Evolutionary conservation across 2,113 vertebrate species (phyloP), one percentile per base, ranked within the genome.

Genomic region (Poeciliopsis retropinna): DNA sequence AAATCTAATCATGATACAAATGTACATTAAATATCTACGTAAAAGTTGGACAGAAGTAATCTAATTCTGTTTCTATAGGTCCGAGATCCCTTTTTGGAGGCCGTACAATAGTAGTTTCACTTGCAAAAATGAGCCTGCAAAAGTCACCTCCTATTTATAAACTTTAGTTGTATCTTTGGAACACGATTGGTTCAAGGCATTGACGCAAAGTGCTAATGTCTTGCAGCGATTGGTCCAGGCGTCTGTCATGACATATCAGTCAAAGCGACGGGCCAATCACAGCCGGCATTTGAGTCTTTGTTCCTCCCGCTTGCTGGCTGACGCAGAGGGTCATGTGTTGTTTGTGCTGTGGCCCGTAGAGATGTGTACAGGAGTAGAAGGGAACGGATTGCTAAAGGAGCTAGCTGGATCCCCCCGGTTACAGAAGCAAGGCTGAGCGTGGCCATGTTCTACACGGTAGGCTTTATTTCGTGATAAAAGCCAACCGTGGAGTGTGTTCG

Each of bases 271-370:
- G 4, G 0, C 92, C 91, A 94, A 93, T 92, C 34, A 61, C 2
- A n/a, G 25, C 0, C 3, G 39, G 30, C 0, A 1, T 27, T 0
- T 17, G 57, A 4, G 4, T 14, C 57, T 72, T 80, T 54, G 78
- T 76, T 66, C 89, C 90, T 44, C 89, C 91, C 82, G 30, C 44
- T 67, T 1, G 22, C 10, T 14, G 25, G 54, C 81, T 95, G 93
- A 95, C 92, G 92, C 85, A 74, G 57, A 5, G 70, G 80, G 92
- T 96, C 95, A 96, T 92, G 95, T 96, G 95, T 95, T 96, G 96
- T 96, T 96, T 96, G 96, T 95, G 96, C 95, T 92, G 87, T 78
- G 92, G 90, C 92, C 92, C 86, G 83, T 89, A 87, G 94, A 93
- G 91, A 91, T 93, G 92, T 92, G 93, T 93, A 90, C 90, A 87